Conservation (phyloP, 2,888 invertebrate species). For the Caenorhabditis angaria region DNA sequence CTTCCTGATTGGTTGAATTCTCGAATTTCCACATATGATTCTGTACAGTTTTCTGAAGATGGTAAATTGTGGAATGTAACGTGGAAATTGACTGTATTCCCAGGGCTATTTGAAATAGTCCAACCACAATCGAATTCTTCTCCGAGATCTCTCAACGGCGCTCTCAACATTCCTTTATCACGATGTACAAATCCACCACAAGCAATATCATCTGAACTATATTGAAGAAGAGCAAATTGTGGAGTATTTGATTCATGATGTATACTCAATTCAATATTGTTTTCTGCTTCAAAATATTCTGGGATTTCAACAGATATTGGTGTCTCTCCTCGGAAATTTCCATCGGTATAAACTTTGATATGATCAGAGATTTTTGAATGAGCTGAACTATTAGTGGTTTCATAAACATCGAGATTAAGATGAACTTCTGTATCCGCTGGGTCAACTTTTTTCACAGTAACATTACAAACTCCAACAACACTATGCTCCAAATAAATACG, state of each 20-base stretch:
- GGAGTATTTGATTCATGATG: constrained; percentile 24
- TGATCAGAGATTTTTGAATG: not conserved
- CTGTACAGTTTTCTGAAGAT: constrained; percentile 44
- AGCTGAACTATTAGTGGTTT: not conserved
- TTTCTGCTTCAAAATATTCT: constrained; percentile 14
- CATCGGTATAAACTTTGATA: not conserved
- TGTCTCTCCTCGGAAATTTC: not conserved
- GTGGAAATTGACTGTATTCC: constrained; percentile 14
- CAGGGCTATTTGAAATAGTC: constrained; percentile 26
- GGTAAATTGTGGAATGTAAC: constrained; percentile 16
- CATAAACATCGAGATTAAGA: not conserved
- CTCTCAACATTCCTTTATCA: constrained; percentile 18
- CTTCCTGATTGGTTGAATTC: constrained; percentile 53
- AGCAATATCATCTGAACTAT: constrained; percentile 22
- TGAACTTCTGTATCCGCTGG: not conserved
- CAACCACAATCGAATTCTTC: constrained; percentile 33
- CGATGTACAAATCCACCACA: constrained; percentile 43
- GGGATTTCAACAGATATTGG: not conserved
- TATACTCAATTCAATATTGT: constrained; percentile 26
- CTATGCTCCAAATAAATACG: constrained; percentile 21
- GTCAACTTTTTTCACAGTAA: constrained; percentile 17
- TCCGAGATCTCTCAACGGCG: constrained; percentile 12
- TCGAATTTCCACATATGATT: constrained; percentile 64
- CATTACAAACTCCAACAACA: constrained; percentile 34
- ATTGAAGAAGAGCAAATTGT: constrained; percentile 24